phyloP scores from a whole-genome alignment of 2,113 vertebrate genomes.

The Sakesphorus luctuosus region DNA sequence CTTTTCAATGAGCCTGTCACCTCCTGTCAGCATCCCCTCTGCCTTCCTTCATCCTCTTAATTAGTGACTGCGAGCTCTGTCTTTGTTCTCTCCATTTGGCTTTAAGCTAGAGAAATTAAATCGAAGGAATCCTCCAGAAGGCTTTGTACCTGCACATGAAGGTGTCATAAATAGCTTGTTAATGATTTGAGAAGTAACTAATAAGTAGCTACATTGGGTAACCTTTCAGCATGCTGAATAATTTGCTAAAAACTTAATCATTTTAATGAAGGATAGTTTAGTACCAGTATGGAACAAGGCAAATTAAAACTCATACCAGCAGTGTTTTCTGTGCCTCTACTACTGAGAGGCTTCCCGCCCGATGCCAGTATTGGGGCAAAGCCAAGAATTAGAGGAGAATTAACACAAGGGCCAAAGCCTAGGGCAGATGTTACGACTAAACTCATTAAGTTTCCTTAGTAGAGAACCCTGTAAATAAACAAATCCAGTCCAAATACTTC shows the following conservation, averaged over 20 bases:
- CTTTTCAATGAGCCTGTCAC: constrained; percentile 44
- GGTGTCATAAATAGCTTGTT: constrained; percentile 48
- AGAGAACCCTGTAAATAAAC: neutral
- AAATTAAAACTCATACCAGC: neutral
- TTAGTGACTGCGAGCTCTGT: constrained; percentile 22
- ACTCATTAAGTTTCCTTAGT: neutral
- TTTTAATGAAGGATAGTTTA: neutral
- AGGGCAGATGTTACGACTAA: neutral
- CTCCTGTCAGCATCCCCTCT: constrained; percentile 52
- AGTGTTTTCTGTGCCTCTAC: neutral
- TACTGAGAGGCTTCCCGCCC: neutral
- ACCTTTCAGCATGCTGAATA: constrained; percentile 28
- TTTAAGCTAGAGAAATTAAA: constrained; percentile 60
- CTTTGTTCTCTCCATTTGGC: constrained; percentile 36
- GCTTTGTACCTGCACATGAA: constrained; percentile 49
- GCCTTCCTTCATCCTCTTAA: constrained; percentile 64
- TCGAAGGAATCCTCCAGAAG: constrained; percentile 32
- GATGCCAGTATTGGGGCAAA: neutral
- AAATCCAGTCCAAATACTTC: neutral
- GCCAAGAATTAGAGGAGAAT: neutral
- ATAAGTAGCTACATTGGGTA: constrained; percentile 43
- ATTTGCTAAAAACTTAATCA: neutral
- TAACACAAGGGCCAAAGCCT: neutral
- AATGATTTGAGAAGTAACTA: constrained; percentile 38
- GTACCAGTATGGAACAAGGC: neutral